Conservation (phyloP, 92 coral and sea anemone species). For the Paramuricea clavata region DNA sequence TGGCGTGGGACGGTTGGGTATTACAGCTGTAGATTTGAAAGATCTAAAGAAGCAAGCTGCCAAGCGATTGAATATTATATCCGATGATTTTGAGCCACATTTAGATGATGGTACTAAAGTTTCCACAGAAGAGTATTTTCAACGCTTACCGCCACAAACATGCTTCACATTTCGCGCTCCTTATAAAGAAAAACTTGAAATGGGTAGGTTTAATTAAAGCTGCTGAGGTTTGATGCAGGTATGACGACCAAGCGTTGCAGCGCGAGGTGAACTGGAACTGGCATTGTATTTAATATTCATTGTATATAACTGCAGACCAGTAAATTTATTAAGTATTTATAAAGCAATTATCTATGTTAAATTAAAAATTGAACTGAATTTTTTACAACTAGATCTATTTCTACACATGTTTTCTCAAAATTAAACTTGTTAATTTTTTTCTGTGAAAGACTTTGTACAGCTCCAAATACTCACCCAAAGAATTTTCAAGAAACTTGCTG, state of each 20-base stretch:
- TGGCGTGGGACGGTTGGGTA: conserved; percentile 76
- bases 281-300: too few species aligned
- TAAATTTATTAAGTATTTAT: too few species aligned
- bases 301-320: too few species aligned
- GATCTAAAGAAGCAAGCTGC: conserved; percentile 76
- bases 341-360: too few species aligned
- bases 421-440: background rate
- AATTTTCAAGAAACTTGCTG: conserved; percentile 77
- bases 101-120: conserved; percentile 94
- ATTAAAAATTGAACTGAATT: too few species aligned
- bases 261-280: background rate
- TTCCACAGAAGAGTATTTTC: conserved; percentile 81
- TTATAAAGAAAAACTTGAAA: conserved; percentile 50
- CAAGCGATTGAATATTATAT: conserved; percentile 63
- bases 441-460: conserved; percentile 72
- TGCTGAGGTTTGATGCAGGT: background rate
- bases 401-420: too few species aligned
- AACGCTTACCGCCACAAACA: conserved; percentile 78
- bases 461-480: conserved; percentile 81
- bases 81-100: conserved; percentile 66
- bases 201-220: background rate
- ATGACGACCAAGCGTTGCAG: background rate
- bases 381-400: too few species aligned
- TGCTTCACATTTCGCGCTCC: conserved; percentile 83
- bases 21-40: conserved; percentile 72